Conservation (phyloP, 2,113 vertebrate species). For the Podarcis muralis region DNA sequence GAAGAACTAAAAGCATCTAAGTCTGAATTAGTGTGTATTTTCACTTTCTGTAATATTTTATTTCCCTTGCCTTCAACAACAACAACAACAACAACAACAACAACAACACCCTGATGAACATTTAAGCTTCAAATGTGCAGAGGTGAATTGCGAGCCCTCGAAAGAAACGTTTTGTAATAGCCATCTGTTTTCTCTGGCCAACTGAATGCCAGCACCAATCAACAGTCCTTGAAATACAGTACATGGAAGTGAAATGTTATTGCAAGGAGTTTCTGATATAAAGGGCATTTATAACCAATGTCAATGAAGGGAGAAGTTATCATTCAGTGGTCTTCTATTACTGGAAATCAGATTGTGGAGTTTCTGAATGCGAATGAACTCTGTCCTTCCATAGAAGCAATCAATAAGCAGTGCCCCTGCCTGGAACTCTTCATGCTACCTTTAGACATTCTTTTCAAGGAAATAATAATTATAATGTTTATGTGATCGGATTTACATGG, state of each 20-base stretch:
- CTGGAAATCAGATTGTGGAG: background rate
- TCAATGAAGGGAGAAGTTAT: conserved; percentile 38
- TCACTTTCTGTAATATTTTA: background rate
- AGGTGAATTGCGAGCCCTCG: conserved; percentile 1
- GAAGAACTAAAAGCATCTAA: background rate
- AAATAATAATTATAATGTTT: conserved; percentile 54
- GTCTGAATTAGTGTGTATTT: conserved; percentile 18
- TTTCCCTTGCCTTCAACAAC: conserved; percentile 6
- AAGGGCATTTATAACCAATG: conserved; percentile 30
- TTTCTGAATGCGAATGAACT: conserved; percentile 31
- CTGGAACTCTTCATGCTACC: conserved; percentile 21
- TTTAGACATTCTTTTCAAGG: conserved; percentile 47
- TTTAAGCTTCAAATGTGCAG: conserved; percentile 6
- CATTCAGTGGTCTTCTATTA: conserved; percentile 19
- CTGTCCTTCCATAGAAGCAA: conserved; percentile 33
- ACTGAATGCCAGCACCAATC: conserved; percentile 18
- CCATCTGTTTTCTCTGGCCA: background rate
- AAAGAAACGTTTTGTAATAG: background rate
- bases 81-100: background rate
- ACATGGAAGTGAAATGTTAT: conserved; percentile 52
- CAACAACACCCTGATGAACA: background rate
- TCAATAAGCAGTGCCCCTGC: conserved; percentile 38
- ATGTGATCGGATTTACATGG: conserved; percentile 64
- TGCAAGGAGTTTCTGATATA: conserved; percentile 47
- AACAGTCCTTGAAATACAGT: conserved; percentile 50